Percentiles rank a stretch among this genome's conserved stretches.
Evolutionary conservation across 1,140 invertebrate genomes (phyloP).

Genomic region (Neoseiulus cucumeris): DNA sequence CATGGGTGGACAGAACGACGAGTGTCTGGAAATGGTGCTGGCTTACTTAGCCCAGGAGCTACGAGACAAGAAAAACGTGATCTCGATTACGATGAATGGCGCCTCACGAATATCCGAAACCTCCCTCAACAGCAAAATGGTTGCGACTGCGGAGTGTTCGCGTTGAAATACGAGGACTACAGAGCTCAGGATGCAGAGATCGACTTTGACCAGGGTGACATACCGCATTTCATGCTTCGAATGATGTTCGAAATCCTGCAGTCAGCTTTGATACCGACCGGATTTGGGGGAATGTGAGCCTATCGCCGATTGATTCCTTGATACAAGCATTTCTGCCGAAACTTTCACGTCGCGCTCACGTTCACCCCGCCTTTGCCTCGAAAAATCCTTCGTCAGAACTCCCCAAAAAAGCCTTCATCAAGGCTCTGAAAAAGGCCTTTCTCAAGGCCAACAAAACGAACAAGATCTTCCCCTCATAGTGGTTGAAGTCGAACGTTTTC

Average conservation of each 20-base stretch:
- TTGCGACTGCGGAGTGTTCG: conserved; percentile 95
- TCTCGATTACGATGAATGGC: conserved; percentile 51
- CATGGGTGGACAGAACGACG: conserved; percentile 56
- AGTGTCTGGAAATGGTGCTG: conserved; percentile 45
- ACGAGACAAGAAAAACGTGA: conserved; percentile 57
- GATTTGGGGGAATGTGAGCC: no score
- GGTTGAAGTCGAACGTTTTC: no score
- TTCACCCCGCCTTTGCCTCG: no score
- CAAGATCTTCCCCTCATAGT: no score
- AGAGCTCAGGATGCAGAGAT: conserved; percentile 45
- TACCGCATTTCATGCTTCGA: conserved; percentile 75
- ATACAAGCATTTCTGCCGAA: no score
- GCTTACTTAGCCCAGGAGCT: conserved; percentile 64
- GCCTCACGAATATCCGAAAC: conserved; percentile 40
- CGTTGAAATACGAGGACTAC: conserved; percentile 85
- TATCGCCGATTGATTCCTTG: no score
- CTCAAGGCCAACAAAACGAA: no score
- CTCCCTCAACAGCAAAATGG: conserved; percentile 92
- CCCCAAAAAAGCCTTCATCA: no score
- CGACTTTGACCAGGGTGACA: conserved; percentile 55
- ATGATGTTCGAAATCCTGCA: conserved; percentile 81
- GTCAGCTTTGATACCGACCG: no score
- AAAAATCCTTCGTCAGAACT: no score
- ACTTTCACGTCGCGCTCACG: no score
- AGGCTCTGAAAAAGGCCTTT: no score